Conservation (phyloP, 2,113 vertebrate species). For the Boulengeromyrus knoepffleri region DNA sequence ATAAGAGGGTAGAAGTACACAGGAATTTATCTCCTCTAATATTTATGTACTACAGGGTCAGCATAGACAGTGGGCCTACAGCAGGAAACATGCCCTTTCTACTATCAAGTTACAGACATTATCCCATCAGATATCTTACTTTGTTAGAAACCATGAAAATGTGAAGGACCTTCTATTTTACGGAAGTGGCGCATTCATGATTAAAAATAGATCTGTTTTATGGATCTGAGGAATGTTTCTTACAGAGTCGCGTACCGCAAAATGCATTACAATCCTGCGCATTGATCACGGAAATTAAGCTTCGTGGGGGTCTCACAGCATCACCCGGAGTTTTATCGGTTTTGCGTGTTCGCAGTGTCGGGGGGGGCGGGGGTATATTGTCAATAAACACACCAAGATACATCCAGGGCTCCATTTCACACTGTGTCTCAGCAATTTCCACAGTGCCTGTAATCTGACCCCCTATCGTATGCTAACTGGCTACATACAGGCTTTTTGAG, state of each 20-base stretch:
- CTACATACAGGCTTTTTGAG: not conserved
- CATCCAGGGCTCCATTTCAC: not conserved
- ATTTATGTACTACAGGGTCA: not conserved
- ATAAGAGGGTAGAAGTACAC: not conserved
- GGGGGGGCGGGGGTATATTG: not conserved
- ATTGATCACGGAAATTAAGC: conserved; percentile 2
- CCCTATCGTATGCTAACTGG: not conserved
- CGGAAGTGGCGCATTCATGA: not conserved
- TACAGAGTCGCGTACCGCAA: conserved; percentile 1
- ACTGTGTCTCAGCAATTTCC: not conserved
- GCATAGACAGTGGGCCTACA: not conserved
- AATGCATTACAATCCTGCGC: not conserved
- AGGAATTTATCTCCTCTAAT: not conserved
- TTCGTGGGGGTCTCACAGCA: not conserved
- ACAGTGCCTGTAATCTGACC: not conserved
- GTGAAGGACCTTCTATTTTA: conserved; percentile 5
- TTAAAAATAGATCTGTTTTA: not conserved
- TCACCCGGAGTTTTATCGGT: not conserved
- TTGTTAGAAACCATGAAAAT: not conserved
- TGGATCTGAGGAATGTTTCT: not conserved
- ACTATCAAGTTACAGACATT: not conserved
- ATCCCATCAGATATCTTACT: not conserved
- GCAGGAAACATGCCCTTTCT: not conserved
- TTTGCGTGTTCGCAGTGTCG: not conserved
- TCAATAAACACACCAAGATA: not conserved